These are phyloP conservation scores for Muntiacus muntjak DNA, from an alignment of 2,113 vertebrate species.

Conservation along the genomic window DNA sequence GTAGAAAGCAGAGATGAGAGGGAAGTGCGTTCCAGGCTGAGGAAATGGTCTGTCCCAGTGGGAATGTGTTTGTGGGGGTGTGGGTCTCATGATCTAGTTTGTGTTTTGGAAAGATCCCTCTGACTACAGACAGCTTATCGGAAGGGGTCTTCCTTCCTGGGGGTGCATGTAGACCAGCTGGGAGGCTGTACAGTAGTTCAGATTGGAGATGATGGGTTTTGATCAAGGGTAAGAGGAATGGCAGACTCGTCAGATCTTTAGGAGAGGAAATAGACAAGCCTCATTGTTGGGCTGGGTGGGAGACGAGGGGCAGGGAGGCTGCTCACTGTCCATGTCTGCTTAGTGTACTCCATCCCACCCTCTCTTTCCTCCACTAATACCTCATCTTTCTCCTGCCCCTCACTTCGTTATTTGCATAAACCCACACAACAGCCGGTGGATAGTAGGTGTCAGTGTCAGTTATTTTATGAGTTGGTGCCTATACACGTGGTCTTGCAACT, in stretches of 20 bases:
- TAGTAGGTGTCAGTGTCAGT: rapidly evolving
- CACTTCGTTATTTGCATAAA: neutral
- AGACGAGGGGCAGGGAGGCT: neutral
- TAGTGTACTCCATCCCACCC: neutral
- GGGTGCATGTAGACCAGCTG: neutral
- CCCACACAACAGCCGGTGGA: neutral
- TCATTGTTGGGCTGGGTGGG: neutral
- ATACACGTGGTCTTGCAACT: rapidly evolving
- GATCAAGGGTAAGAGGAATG: neutral
- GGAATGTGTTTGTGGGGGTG: neutral
- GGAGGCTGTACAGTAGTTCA: rapidly evolving
- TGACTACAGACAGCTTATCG: neutral
- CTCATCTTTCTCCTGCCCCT: neutral
- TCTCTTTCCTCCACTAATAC: neutral
- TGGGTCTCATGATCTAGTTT: neutral
- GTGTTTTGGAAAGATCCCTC: neutral
- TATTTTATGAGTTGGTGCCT: neutral
- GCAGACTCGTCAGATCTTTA: neutral
- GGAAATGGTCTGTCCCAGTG: neutral
- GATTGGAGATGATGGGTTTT: neutral
- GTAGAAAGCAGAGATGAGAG: neutral
- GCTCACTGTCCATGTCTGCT: neutral
- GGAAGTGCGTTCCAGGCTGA: neutral
- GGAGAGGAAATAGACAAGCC: no score
- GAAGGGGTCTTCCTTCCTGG: neutral